Percentiles rank a stretch among this genome's conserved stretches.
phyloP scores from a whole-genome alignment of 2,888 invertebrate species.

The Nephrotoma flavescens region DNA sequence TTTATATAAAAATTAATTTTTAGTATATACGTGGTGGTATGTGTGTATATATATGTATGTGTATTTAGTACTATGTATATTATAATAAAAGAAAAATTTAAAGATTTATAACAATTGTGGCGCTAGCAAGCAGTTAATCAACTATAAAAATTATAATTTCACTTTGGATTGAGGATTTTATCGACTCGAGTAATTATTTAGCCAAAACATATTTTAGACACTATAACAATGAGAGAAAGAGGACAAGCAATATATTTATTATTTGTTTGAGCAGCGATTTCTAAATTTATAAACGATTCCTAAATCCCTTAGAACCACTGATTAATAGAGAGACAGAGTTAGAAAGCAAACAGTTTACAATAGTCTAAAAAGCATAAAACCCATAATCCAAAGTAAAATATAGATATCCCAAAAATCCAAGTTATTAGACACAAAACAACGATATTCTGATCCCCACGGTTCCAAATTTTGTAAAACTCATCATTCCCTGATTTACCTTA shows the following conservation, averaged over 20 bases:
- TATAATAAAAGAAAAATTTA: not conserved
- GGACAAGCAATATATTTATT: not conserved
- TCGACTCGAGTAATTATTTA: not conserved
- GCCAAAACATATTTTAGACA: not conserved
- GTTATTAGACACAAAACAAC: not conserved
- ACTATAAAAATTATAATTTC: not conserved
- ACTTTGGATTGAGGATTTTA: not conserved
- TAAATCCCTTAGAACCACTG: not conserved
- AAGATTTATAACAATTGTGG: not conserved
- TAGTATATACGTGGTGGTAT: not conserved
- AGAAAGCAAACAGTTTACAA: not conserved
- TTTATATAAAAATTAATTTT: conserved; percentile 7
- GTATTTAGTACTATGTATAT: not conserved
- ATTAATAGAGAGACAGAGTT: not conserved
- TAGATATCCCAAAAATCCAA: not conserved
- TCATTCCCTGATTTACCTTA: not conserved
- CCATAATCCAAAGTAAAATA: not conserved
- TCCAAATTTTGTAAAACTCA: not conserved
- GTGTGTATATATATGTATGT: not conserved
- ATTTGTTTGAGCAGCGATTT: too few species aligned
- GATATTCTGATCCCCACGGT: not conserved
- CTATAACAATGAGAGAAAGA: not conserved
- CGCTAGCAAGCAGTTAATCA: not conserved
- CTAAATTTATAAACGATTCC: not conserved
- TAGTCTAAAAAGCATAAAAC: not conserved